Conservation (phyloP, 2,888 invertebrate species). For the Caenorhabditis doughertyi region DNA sequence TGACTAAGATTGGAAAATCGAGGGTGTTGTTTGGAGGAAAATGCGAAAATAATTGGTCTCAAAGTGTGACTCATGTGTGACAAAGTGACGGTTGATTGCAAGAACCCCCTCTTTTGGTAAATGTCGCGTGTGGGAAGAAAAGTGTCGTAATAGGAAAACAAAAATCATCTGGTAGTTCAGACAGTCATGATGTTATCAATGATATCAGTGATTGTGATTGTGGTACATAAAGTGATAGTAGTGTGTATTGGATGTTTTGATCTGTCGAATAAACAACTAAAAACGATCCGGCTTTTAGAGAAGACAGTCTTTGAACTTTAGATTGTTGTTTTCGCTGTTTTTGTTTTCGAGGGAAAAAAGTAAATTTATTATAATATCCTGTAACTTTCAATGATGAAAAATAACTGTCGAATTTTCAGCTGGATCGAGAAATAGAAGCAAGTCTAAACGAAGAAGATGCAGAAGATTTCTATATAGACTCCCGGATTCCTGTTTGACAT, state of each 20-base stretch:
- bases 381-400: too few relatives aligned
- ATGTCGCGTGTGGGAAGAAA: constrained; percentile 1
- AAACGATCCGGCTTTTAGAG: constrained; percentile 11
- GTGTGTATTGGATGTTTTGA: constrained; percentile 51
- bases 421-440: constrained; percentile 75
- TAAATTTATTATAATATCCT: too few relatives aligned
- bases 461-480: constrained; percentile 67
- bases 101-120: constrained; percentile 26
- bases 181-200: constrained; percentile 37
- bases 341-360: neutral
- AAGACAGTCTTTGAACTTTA: constrained; percentile 35
- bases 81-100: constrained; percentile 31
- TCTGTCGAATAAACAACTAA: constrained; percentile 19
- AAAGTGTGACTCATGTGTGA: constrained; percentile 52
- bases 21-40: constrained; percentile 18
- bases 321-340: neutral
- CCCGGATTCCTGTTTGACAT: constrained; percentile 73
- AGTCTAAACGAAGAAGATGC: constrained; percentile 69
- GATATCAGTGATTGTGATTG: constrained; percentile 23
- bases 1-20: constrained; percentile 10
- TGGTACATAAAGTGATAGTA: constrained; percentile 42
- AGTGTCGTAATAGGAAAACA: constrained; percentile 26
- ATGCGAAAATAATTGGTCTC: constrained; percentile 27
- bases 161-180: constrained; percentile 27
- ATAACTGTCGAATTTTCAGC: constrained; percentile 71